A percentile compares a stretch with the other conserved stretches of the same genome.
Evolutionary conservation across 2,113 vertebrate genomes (phyloP).

Genomic region (Pomatostomus ruficeps): DNA sequence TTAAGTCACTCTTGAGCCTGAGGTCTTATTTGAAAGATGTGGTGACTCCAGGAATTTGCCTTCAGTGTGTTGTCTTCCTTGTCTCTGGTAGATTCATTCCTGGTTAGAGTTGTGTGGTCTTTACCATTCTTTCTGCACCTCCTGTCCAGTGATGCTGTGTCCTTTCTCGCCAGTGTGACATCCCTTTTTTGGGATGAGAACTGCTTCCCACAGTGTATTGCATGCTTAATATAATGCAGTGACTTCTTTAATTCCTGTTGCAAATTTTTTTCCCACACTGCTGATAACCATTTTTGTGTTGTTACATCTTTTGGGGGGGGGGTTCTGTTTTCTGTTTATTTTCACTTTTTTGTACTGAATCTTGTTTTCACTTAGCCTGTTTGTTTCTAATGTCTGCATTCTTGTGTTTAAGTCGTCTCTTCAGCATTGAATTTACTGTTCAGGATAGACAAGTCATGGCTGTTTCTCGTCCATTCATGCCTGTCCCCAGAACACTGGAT

Average conservation of each 20-base stretch:
- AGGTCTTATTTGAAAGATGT: background rate
- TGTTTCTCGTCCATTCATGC: slow-evolving; percentile 46
- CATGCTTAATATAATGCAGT: background rate
- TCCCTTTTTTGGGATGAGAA: background rate
- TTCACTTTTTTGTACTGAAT: background rate
- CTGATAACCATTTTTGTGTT: background rate
- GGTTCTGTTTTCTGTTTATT: too few species aligned
- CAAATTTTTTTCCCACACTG: background rate
- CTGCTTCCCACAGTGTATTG: accelerated
- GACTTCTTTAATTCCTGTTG: background rate
- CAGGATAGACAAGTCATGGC: slow-evolving; percentile 28
- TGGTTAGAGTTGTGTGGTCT: background rate
- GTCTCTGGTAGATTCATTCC: accelerated
- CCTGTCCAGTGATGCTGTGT: background rate
- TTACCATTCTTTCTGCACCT: background rate
- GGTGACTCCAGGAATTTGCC: background rate
- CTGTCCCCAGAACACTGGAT: slow-evolving; percentile 36
- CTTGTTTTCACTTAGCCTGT: background rate
- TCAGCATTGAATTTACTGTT: slow-evolving; percentile 2
- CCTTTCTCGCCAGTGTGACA: background rate
- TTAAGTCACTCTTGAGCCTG: background rate
- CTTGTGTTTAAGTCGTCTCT: background rate
- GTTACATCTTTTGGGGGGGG: accelerated
- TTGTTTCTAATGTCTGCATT: background rate
- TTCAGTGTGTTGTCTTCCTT: background rate